Evolutionary conservation across 2,113 vertebrate genomes (phyloP).

Genomic region (Phylloscopus trochiloides): DNA sequence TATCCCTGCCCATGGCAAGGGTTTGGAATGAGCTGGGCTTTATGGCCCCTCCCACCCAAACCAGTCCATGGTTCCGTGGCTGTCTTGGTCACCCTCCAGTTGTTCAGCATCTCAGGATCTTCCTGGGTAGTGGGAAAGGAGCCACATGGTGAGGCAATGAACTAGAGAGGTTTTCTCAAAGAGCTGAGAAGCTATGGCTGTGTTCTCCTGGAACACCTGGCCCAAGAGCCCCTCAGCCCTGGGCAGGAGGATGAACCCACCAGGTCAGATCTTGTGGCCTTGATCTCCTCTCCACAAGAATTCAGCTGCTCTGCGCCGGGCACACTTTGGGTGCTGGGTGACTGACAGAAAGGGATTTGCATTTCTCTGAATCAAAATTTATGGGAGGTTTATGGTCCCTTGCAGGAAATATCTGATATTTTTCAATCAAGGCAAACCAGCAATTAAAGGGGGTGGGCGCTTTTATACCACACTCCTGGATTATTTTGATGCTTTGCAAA

Average conservation of each 20-base stretch:
- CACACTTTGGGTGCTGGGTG: neutral
- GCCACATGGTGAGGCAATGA: too few species aligned
- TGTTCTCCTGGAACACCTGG: neutral
- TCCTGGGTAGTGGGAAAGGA: neutral
- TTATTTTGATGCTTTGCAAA: neutral
- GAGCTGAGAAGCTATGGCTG: neutral
- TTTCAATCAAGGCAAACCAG: neutral
- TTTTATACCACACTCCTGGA: neutral
- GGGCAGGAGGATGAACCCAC: neutral
- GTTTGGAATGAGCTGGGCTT: neutral
- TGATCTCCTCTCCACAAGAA: neutral
- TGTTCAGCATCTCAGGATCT: neutral
- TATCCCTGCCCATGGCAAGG: neutral
- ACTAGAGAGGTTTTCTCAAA: neutral
- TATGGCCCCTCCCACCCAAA: neutral
- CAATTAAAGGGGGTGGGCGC: neutral
- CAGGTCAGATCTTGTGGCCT: neutral
- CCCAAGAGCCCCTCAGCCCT: neutral
- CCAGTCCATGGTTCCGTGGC: neutral
- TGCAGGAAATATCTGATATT: neutral
- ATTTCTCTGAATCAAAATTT: neutral
- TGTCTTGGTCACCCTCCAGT: neutral
- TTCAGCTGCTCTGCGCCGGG: neutral
- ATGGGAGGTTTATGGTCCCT: neutral
- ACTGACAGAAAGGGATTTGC: neutral